Evolutionary conservation across 2,113 vertebrate species (phyloP), one percentile per base, ranked within the genome.

Genomic region (Prinia subflava): DNA sequence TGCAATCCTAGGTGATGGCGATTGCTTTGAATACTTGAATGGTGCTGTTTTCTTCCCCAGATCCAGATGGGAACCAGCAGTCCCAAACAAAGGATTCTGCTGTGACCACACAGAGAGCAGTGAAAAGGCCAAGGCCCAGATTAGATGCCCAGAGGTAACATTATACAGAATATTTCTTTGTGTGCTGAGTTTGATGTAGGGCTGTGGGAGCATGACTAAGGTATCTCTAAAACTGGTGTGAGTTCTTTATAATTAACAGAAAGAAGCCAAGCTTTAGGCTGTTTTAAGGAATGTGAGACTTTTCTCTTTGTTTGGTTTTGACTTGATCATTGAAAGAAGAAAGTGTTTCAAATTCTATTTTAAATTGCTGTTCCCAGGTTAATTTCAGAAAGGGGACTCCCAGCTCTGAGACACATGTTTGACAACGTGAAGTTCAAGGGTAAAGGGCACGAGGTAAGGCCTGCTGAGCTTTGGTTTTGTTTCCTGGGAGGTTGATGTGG

Each of bases 401-500:
- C 99, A 75, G 98, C 99, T 71, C 98, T 99, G 64, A 98, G 99
- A 20, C 98, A 98, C 14, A 39, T 99, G 91, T 99, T 99, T 96
- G 98, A 98, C 64, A 95, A 98, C 0, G 97, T 97, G 44, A 98
- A 95, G 53, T 99, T 99, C 92, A 99, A 98, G 98, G 99, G 99
- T 64, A 99, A 99, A 98, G 99, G 99, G 14, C 98, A 99, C 2
- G 99, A 99, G 98, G 99, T 99, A 82, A 97, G 97, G 92, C 59
- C 27, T 44, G 13, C 10, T 28, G 77, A 79, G 55, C 59, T 82
- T 47, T 28, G 56, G 22, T 14, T 50, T 63, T 81, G 55, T 70
- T 78, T 90, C 20, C 41, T 87, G 80, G 57, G 49, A 75, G 35
- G 28, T 65, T 67, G 10, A 17, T 35, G 33, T 23, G 11, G 49